A percentile compares a stretch with the other conserved stretches of the same genome.
These are phyloP conservation scores for Tenodera sinensis DNA, from an alignment of 2,888 invertebrate species.

Conservation along the genomic window DNA sequence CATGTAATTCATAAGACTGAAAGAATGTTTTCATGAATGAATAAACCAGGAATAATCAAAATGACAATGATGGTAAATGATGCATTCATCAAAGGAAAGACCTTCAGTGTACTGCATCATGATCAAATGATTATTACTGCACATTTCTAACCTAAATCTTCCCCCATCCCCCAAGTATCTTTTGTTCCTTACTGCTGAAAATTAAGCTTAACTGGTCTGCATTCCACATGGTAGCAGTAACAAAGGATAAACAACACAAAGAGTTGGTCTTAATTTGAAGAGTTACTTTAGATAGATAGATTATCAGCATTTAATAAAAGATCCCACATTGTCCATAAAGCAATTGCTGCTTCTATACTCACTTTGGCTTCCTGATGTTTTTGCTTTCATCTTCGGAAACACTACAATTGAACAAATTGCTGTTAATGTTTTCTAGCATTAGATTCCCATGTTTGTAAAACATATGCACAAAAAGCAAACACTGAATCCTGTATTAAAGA, in stretches of 20 bases:
- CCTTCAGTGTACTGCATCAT: no score
- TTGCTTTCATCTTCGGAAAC: conserved; percentile 15
- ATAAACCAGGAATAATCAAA: no score
- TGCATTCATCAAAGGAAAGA: no score
- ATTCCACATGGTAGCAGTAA: neutral
- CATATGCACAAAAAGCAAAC: neutral
- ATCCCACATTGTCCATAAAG: neutral
- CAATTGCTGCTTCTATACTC: neutral
- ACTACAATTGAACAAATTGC: conserved; percentile 24
- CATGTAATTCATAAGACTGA: no score
- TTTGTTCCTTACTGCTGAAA: neutral
- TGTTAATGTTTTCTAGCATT: neutral
- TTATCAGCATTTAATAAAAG: no score
- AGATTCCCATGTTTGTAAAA: neutral
- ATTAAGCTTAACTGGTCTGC: neutral
- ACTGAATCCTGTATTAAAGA: neutral
- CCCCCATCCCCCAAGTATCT: neutral
- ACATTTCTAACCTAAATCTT: no score
- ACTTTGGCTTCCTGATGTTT: neutral
- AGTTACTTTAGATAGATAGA: no score
- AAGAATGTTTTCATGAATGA: no score
- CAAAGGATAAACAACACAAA: neutral
- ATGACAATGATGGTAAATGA: no score
- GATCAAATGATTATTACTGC: no score
- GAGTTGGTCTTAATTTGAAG: neutral